A percentile compares a stretch with the other conserved stretches of the same genome.
Conservation (phyloP, 2,797 vertebrate species). For the Gephyroberyx darwinii region DNA sequence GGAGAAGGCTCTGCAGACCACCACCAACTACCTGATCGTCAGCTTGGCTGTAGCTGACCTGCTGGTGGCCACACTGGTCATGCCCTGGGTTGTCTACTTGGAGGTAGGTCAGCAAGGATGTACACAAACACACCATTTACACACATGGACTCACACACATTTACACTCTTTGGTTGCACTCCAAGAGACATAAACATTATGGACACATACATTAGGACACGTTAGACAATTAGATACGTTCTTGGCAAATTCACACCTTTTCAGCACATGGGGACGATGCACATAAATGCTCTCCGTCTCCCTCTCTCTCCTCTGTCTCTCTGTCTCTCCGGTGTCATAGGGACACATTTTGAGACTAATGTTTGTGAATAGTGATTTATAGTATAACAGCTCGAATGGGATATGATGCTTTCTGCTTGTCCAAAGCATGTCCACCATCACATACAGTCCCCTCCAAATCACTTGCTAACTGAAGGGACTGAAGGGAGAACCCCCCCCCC, state of each 20-base stretch:
- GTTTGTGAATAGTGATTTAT: not conserved
- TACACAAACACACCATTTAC: not conserved
- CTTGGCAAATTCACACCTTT: not conserved
- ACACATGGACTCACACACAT: not conserved
- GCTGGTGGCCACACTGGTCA: constrained; percentile 94
- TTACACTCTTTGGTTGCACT: constrained; percentile 9
- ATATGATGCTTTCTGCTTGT: not conserved
- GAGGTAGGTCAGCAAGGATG: constrained; percentile 79
- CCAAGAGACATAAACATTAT: constrained; percentile 1
- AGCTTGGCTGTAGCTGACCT: constrained; percentile 97
- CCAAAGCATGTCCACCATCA: not conserved
- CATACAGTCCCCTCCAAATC: not conserved
- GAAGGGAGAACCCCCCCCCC: no score
- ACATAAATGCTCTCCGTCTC: not conserved
- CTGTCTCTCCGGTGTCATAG: not conserved
- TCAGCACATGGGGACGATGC: no score
- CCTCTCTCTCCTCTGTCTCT: not conserved
- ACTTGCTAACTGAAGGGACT: no score
- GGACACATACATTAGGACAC: not conserved
- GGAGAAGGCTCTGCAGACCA: constrained; percentile 96
- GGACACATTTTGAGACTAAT: not conserved
- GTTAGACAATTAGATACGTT: not conserved
- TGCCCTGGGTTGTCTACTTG: constrained; percentile 98
- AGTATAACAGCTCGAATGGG: not conserved
- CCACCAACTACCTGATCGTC: constrained; percentile 99